Evolutionary conservation across 2,113 vertebrate species (phyloP).

Genomic region (Phalacrocorax aristotelis): DNA sequence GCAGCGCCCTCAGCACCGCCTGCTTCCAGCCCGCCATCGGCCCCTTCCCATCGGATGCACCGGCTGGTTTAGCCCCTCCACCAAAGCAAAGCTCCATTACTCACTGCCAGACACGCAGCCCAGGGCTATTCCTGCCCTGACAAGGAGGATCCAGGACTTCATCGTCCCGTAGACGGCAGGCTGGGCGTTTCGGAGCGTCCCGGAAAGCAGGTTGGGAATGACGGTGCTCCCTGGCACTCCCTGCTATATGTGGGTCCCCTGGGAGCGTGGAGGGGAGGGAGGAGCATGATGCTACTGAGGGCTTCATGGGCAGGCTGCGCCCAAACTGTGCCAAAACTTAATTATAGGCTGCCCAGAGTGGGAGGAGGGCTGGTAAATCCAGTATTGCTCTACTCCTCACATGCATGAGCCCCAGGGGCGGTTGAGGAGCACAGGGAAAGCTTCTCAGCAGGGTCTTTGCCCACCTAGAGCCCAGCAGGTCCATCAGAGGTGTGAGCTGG

Average conservation of each 20-base stretch:
- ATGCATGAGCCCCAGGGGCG: accelerated
- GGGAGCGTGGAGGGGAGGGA: neutral
- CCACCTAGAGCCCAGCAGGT: neutral
- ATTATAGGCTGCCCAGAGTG: neutral
- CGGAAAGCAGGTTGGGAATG: neutral
- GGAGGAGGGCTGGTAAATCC: constrained; percentile 44
- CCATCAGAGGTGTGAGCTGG: accelerated
- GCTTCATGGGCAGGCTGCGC: neutral
- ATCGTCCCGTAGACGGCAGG: accelerated
- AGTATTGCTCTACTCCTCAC: neutral
- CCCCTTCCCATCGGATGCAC: neutral
- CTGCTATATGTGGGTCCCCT: neutral
- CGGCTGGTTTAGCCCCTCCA: neutral
- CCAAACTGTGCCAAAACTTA: neutral
- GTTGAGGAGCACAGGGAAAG: neutral
- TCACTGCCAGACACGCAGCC: constrained; percentile 2
- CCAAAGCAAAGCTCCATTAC: neutral
- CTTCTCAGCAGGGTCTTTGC: too few species aligned
- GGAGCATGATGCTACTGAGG: neutral
- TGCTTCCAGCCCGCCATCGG: neutral
- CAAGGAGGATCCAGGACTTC: neutral
- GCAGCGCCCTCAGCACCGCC: neutral
- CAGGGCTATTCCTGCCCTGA: neutral
- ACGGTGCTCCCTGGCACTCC: neutral
- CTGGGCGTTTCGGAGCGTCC: neutral